Evolutionary conservation across 2,888 invertebrate genomes (phyloP), one percentile per base, ranked within the genome.

Genomic region (Sarcophaga variegata): DNA sequence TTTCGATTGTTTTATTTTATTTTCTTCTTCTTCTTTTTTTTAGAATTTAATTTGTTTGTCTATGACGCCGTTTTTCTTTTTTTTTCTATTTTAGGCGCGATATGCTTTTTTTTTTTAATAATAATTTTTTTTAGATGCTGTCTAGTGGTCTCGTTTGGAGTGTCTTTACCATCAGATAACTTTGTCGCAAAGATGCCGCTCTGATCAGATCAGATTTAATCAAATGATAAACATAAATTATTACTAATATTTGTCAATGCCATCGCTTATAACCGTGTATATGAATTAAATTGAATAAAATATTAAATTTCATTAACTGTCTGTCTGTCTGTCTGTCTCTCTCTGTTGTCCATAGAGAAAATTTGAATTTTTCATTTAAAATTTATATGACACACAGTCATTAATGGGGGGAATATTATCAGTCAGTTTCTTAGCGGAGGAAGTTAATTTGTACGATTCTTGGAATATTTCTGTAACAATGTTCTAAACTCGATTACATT

Each of bases 191-290:
- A 84, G 64, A 84, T 87, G 87, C 87, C 87, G 87, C 87, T 69
- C 54, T 0, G 54, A 54, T 54, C 54, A 37, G 76, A 81, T 81
- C 69, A 78, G 87, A 84, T 87, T 25, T 67, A 72, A 79, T 84
- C 79, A 72, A 69, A 81, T 81, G 87, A 87, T 84, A 87, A 82
- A 79, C 75, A 62, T 87, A 87, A 87, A 84, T 87, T 87, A 87
- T 87, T 87, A 84, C 76, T 71, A 84, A 87, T 87, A 87, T 87
- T 87, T 87, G 78, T 87, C 87, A 87, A 54, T 87, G 87, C 84
- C 87, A 84, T 85, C 14, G 63, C n/a, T 62, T 71, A 72, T 77
- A 45, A 66, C 47, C 70, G n/a, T 8, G 62, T 62, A 20, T 71
- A 47, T 77, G n/a, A 77, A 83, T 77, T 59, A 66, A 71, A 71